These are phyloP conservation scores for Hyposoter didymator DNA, from an alignment of 2,888 invertebrate genomes.

Conservation along the genomic window DNA sequence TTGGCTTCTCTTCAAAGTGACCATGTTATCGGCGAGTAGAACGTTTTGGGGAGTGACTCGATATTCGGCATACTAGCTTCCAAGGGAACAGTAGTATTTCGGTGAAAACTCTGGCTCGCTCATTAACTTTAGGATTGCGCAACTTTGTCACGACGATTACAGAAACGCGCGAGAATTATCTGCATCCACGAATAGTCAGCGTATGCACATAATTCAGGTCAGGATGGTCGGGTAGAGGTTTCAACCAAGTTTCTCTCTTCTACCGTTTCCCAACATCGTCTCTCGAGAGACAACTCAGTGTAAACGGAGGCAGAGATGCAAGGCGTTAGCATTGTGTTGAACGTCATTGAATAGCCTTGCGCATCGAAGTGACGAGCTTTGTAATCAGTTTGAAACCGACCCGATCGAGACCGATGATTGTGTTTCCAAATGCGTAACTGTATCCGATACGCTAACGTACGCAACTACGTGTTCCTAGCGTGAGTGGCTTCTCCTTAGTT, in stretches of 20 bases:
- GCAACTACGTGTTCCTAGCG: constrained; percentile 1
- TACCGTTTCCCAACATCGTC: constrained; percentile 7
- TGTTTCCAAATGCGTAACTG: constrained; percentile 41
- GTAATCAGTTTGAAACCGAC: constrained; percentile 52
- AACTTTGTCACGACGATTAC: constrained; percentile 18
- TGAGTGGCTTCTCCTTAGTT: background rate
- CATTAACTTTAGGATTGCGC: constrained; percentile 17
- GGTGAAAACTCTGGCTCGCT: background rate
- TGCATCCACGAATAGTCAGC: constrained; percentile 15
- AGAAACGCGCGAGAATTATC: constrained; percentile 35
- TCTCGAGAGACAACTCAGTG: constrained; percentile 52
- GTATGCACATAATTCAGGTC: constrained; percentile 20
- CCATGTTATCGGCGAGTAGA: background rate
- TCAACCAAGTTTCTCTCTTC: constrained; percentile 46
- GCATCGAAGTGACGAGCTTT: constrained; percentile 60
- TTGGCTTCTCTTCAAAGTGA: background rate
- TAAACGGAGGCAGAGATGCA: constrained; percentile 22
- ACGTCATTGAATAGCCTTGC: constrained; percentile 47
- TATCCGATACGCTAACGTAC: constrained; percentile 26
- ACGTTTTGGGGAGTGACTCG: background rate
- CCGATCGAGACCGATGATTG: constrained; percentile 46
- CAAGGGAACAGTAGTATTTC: background rate
- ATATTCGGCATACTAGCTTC: background rate
- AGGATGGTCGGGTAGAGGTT: constrained; percentile 15
- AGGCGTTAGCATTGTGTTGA: constrained; percentile 37